Base-by-base conservation (phyloP, 2,797 vertebrate species). In the Sebastes kiyomatsui region DNA sequence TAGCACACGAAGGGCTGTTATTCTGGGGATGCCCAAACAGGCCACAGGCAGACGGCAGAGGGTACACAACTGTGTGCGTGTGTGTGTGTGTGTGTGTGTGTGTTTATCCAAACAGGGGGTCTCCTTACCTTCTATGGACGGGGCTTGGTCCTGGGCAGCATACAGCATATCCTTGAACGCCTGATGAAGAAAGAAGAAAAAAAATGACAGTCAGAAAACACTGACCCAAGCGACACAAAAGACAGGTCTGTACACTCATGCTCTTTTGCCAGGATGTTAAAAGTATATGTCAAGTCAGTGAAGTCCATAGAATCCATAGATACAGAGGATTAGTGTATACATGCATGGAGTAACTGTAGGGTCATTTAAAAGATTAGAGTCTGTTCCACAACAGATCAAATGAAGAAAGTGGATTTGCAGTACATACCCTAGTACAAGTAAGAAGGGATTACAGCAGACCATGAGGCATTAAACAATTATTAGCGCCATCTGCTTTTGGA, bases 161-260 rank as follows among this genome's bases (percentile, higher is more conserved):
- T 99, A 99, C 65, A 99, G 94, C 98, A 99, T 99, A 87, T 99
- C 98, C 92, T 99, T 99, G 95, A 99, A 97, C 73, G 98, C 98
- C 98, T 99, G 87, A 30, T 35, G 75, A 81, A 52, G 33, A 77
- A 82, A 84, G n/a, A 13, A 92, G 81, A 75, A 80, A 81, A 62
- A 60, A 81, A 28, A 80, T 49, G 2, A 84, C 18, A 28, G 0
- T 56, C 28, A 58, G 25, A 25, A 74, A 67, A 74, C 42, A 71
- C 28, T 38, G 52, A 54, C 52, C 52, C n/a, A 52, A 52, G 18
- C 3, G 30, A 46, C 6, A 66, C 10, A 46, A 72, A 54, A 72
- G 5, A 56, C 32, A 1, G 13, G 12, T 64, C 10, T 46, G 23
- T 49, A 28, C 20, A 32, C 3, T 32, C 7, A 28, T 25, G 4